These are phyloP conservation scores for Hypsopygia costalis DNA, from an alignment of 2,888 invertebrate species.

Conservation along the genomic window DNA sequence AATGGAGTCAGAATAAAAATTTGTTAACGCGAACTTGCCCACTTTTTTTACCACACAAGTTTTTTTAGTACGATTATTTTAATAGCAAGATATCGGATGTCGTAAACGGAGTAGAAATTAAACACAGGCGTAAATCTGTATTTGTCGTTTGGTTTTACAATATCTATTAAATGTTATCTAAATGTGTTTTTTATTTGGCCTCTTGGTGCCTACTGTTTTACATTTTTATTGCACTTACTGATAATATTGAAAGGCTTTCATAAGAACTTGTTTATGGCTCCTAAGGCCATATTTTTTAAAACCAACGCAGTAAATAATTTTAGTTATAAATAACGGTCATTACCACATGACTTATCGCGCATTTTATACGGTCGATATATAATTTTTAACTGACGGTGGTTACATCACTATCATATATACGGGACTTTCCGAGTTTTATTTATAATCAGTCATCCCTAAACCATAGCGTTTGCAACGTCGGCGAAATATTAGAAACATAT, in stretches of 20 bases:
- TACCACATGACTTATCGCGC: no score
- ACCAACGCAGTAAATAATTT: background rate
- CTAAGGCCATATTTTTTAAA: background rate
- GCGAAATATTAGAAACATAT: no score
- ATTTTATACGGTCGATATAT: no score
- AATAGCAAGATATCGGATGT: constrained; percentile 31
- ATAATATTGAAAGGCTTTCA: constrained; percentile 18
- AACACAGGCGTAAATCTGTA: constrained; percentile 26
- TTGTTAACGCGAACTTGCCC: no score
- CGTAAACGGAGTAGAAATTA: constrained; percentile 36
- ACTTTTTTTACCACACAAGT: no score
- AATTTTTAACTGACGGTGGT: no score
- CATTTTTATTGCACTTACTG: constrained; percentile 43
- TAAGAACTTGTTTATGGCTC: constrained; percentile 18
- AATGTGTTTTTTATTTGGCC: constrained; percentile 52
- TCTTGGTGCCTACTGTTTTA: constrained; percentile 55
- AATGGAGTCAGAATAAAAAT: no score
- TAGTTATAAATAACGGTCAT: background rate
- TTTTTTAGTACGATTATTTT: constrained; percentile 20
- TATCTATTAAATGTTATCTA: constrained; percentile 57
- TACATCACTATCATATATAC: no score
- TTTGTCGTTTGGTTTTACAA: constrained; percentile 49
- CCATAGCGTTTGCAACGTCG: no score
- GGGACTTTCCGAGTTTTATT: no score
- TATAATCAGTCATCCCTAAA: no score